Percentiles rank a stretch among this genome's conserved stretches.
phyloP scores from a whole-genome alignment of 1,140 invertebrate species.

The Drosophila biarmipes region DNA sequence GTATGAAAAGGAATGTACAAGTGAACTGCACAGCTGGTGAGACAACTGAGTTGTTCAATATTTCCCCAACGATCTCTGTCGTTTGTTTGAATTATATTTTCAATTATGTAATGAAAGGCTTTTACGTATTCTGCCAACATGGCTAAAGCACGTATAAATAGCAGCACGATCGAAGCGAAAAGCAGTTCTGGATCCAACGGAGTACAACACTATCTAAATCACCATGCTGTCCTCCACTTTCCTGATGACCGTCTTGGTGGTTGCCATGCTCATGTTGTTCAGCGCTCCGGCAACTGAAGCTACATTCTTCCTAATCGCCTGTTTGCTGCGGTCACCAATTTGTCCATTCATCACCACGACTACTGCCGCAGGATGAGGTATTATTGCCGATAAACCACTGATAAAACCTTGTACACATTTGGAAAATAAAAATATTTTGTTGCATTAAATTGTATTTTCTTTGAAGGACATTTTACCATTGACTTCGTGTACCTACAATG shows the following conservation, averaged over 20 bases:
- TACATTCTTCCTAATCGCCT: slow-evolving; percentile 13
- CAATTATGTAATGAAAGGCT: no score
- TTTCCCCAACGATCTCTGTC: no score
- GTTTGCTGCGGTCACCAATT: slow-evolving; percentile 7
- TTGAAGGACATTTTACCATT: no score
- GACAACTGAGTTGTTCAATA: no score
- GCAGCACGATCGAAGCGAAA: not conserved
- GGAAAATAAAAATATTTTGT: not conserved
- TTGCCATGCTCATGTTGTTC: slow-evolving; percentile 18
- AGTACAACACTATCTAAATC: not conserved
- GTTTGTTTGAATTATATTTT: no score
- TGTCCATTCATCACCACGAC: slow-evolving; percentile 14
- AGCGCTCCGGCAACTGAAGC: slow-evolving; percentile 13
- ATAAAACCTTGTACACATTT: not conserved
- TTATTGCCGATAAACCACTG: not conserved
- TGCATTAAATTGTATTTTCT: not conserved
- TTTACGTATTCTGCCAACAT: no score
- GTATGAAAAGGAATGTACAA: no score
- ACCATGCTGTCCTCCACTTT: slow-evolving; percentile 17
- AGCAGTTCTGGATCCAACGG: not conserved
- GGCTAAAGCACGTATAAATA: not conserved
- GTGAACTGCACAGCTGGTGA: no score
- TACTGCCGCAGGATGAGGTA: not conserved
- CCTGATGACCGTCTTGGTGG: slow-evolving; percentile 26
- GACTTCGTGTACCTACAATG: no score